A percentile compares a stretch with the other conserved stretches of the same genome.
phyloP scores from a whole-genome alignment of 2,113 vertebrate genomes.

The Trematomus loennbergii region DNA sequence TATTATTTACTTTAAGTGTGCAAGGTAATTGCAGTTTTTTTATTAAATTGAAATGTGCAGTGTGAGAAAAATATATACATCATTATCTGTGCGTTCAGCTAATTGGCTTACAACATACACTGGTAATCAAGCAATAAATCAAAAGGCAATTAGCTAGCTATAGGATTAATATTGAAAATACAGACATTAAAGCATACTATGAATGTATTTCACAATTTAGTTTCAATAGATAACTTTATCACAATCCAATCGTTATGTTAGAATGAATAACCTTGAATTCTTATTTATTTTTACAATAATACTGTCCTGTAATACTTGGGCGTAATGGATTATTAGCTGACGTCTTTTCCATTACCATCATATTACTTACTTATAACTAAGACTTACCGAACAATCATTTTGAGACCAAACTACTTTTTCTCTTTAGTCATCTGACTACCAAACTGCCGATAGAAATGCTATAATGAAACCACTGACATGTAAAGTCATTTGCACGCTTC shows the following conservation, averaged over 20 bases:
- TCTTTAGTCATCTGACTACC: not conserved
- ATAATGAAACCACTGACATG: conserved; percentile 21
- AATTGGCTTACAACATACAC: not conserved
- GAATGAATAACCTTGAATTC: not conserved
- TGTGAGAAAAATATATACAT: too few species aligned
- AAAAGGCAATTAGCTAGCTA: not conserved
- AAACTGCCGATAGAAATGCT: not conserved
- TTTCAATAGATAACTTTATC: not conserved
- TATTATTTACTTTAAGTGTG: too few species aligned
- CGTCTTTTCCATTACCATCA: not conserved
- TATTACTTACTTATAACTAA: not conserved
- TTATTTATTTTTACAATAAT: not conserved
- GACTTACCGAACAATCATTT: not conserved
- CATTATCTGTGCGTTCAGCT: too few species aligned
- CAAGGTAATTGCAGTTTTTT: too few species aligned
- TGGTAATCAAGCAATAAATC: not conserved
- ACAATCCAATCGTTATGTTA: not conserved
- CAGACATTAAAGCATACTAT: not conserved
- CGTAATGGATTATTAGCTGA: not conserved
- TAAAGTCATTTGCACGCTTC: not conserved
- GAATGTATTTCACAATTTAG: not conserved
- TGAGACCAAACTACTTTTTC: not conserved
- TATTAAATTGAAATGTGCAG: too few species aligned
- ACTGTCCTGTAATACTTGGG: not conserved
- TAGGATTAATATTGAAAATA: not conserved